A percentile compares a stretch with the other conserved stretches of the same genome.
Evolutionary conservation across 2,888 invertebrate species (phyloP).

Genomic region (Hydrotaea diabolus): DNA sequence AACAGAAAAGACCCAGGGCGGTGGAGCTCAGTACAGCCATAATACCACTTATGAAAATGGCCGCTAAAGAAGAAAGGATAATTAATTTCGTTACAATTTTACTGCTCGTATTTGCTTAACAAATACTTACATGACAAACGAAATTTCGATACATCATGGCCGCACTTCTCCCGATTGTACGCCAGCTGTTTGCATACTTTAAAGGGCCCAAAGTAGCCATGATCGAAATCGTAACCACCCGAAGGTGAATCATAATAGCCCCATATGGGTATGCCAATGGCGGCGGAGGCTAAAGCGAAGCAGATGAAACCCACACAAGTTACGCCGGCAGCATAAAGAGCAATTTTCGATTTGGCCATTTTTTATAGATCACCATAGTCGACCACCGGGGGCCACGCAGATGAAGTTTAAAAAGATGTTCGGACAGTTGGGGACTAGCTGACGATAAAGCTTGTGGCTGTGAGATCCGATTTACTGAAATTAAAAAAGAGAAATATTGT

Average conservation of each 20-base stretch:
- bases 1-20: conserved; percentile 88
- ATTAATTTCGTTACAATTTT: not conserved
- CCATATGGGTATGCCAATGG: conserved; percentile 92
- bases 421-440: too few relatives aligned
- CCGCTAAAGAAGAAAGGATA: conserved; percentile 82
- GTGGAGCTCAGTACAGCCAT: conserved; percentile 89
- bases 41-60: conserved; percentile 91
- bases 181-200: conserved; percentile 90
- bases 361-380: conserved; percentile 72
- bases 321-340: conserved; percentile 81
- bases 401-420: not conserved
- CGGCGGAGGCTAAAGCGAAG: conserved; percentile 90
- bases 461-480: too few relatives aligned
- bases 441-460: too few relatives aligned
- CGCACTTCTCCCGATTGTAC: conserved; percentile 92
- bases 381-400: conserved; percentile 12
- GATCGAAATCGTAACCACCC: conserved; percentile 85
- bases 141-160: conserved; percentile 89
- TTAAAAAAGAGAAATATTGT: too few relatives aligned
- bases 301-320: conserved; percentile 86
- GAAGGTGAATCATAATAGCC: conserved; percentile 86
- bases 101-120: not conserved
- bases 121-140: conserved; percentile 87
- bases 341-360: conserved; percentile 80
- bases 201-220: conserved; percentile 94